A percentile compares a stretch with the other conserved stretches of the same genome.
These are phyloP conservation scores for Acronicta aceris DNA, from an alignment of 2,888 invertebrate species.

Conservation along the genomic window DNA sequence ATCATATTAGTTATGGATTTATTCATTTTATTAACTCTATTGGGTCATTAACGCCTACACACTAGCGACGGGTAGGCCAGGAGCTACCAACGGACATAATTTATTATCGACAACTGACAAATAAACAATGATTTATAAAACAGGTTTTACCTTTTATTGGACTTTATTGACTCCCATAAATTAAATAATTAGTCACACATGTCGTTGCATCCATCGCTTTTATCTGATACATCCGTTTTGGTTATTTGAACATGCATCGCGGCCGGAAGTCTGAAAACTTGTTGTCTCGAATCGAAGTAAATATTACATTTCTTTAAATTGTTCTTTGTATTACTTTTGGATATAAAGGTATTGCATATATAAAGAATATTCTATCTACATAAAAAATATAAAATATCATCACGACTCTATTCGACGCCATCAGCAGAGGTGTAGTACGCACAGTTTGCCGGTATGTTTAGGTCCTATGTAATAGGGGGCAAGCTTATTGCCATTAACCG, in stretches of 20 bases:
- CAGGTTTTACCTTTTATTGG: slow-evolving; percentile 37
- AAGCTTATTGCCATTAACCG: no score
- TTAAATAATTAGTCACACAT: slow-evolving; percentile 3
- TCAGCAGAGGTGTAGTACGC: no score
- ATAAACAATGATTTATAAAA: slow-evolving; percentile 32
- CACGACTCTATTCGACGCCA: no score
- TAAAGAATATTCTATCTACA: no score
- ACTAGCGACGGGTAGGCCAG: neutral
- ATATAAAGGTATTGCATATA: no score
- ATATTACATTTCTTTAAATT: no score
- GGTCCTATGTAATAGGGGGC: no score
- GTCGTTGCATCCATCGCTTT: slow-evolving; percentile 3
- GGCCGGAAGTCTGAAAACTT: slow-evolving; percentile 15
- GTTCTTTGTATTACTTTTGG: no score
- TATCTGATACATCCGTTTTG: slow-evolving; percentile 43
- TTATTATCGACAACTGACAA: slow-evolving; percentile 10
- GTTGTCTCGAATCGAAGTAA: no score
- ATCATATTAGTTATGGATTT: no score
- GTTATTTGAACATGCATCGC: slow-evolving; percentile 9
- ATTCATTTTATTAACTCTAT: neutral
- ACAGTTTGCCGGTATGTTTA: no score
- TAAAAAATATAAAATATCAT: no score
- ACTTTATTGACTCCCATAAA: slow-evolving; percentile 28
- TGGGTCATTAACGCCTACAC: neutral
- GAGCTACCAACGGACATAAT: neutral